Evolutionary conservation across 2,888 invertebrate species (phyloP).

Genomic region (Tiliacea citrago): DNA sequence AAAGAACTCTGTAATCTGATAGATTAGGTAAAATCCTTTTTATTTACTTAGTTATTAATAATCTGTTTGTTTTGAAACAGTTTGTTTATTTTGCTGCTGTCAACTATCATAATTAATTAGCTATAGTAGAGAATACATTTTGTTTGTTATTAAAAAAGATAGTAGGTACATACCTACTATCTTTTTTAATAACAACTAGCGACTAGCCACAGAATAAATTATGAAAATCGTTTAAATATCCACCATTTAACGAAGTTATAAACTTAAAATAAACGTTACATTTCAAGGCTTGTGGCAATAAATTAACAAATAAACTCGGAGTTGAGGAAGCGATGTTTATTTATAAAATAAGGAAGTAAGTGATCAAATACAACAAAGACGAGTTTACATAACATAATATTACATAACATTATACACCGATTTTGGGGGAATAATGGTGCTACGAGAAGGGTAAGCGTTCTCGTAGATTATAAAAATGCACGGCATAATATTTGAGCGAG

Average conservation of each 20-base stretch:
- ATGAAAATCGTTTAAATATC: neutral
- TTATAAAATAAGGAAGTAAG: conserved; percentile 47
- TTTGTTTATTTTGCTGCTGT: conserved; percentile 13
- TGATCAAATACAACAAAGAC: conserved; percentile 16
- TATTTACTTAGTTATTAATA: conserved; percentile 4
- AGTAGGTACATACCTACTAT: too few relatives aligned
- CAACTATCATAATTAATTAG: conserved; percentile 39
- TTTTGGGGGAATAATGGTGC: neutral
- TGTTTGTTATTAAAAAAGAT: conserved; percentile 17
- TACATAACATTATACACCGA: neutral
- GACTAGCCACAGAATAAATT: neutral
- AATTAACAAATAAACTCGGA: conserved; percentile 26
- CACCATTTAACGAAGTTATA: neutral
- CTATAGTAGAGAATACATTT: neutral
- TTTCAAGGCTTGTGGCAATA: conserved; percentile 11
- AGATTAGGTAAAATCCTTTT: conserved; percentile 8
- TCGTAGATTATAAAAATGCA: neutral
- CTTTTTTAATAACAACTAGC: too few relatives aligned
- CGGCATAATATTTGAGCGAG: neutral
- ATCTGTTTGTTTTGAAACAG: conserved; percentile 28
- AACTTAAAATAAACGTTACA: conserved; percentile 20
- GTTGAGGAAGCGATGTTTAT: conserved; percentile 40
- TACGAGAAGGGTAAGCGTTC: neutral
- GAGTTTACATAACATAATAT: neutral
- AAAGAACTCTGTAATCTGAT: conserved; percentile 16